A percentile compares a stretch with the other conserved stretches of the same genome.
These are phyloP conservation scores for Muscidifurax raptorellus DNA, from an alignment of 1,140 invertebrate genomes.

Conservation along the genomic window DNA sequence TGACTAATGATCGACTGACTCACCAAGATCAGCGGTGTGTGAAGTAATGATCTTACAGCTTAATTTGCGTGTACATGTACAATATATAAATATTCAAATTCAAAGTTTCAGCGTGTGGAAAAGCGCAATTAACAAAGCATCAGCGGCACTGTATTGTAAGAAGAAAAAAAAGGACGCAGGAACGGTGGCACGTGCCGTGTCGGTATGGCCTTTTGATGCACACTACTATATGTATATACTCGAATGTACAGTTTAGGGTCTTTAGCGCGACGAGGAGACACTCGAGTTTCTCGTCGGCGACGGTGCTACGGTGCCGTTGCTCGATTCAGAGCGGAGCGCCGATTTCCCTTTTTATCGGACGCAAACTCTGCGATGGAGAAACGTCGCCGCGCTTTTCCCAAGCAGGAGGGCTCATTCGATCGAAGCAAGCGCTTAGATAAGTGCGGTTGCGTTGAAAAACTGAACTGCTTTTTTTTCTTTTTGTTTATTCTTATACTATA, in stretches of 20 bases:
- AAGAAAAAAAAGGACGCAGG: too few species aligned
- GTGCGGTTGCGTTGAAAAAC: not conserved
- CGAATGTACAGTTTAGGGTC: too few species aligned
- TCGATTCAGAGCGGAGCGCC: slow-evolving; percentile 12
- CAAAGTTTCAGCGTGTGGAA: not conserved
- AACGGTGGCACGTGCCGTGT: not conserved
- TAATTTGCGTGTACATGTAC: too few species aligned
- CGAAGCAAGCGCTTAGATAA: not conserved
- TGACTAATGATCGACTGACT: not conserved
- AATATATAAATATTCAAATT: not conserved
- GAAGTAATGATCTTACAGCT: not conserved
- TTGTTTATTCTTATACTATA: too few species aligned
- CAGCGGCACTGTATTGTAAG: not conserved
- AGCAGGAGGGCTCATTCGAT: not conserved
- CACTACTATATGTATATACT: too few species aligned
- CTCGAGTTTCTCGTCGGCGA: not conserved
- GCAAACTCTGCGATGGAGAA: not conserved
- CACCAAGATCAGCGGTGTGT: not conserved
- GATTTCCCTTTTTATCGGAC: not conserved
- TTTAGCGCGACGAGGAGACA: not conserved
- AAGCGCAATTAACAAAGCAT: not conserved
- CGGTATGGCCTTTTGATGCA: not conserved
- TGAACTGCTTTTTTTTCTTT: not conserved
- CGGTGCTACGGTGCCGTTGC: too few species aligned
- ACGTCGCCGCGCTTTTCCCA: not conserved